These are phyloP conservation scores for Psittacula echo DNA, from an alignment of 2,797 vertebrate species.

Conservation along the genomic window DNA sequence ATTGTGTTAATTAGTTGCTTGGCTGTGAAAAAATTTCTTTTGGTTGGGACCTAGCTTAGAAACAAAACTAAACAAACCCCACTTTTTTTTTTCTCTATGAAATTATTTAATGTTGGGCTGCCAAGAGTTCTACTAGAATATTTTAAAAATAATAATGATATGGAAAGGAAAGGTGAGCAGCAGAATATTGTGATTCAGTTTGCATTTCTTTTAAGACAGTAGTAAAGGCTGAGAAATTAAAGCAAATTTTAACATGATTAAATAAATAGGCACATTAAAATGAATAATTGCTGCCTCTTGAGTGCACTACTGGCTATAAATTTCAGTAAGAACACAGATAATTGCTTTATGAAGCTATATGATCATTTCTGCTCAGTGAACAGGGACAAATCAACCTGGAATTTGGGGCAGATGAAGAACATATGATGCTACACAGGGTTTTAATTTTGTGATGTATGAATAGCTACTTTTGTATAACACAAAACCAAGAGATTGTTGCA, in stretches of 20 bases:
- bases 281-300: slow-evolving; percentile 36
- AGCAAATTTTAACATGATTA: slow-evolving; percentile 42
- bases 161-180: background rate
- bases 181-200: background rate
- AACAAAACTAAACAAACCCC: background rate
- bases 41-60: background rate
- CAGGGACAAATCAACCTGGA: slow-evolving; percentile 16
- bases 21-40: background rate
- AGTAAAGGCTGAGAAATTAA: slow-evolving; percentile 46
- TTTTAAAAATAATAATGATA: background rate
- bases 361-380: slow-evolving; percentile 28
- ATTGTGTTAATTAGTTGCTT: background rate
- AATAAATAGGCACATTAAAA: slow-evolving; percentile 51
- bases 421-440: background rate
- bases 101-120: background rate
- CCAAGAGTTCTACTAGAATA: background rate
- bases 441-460: background rate
- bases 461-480: background rate
- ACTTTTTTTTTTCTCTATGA: background rate
- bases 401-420: background rate
- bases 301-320: slow-evolving; percentile 25
- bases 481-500: background rate
- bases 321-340: slow-evolving; percentile 30
- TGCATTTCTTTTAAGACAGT: background rate
- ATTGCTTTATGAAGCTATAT: slow-evolving; percentile 39